A percentile compares a stretch with the other conserved stretches of the same genome.
These are phyloP conservation scores for Ichneumon xanthorius DNA, from an alignment of 2,888 invertebrate species.

Conservation along the genomic window DNA sequence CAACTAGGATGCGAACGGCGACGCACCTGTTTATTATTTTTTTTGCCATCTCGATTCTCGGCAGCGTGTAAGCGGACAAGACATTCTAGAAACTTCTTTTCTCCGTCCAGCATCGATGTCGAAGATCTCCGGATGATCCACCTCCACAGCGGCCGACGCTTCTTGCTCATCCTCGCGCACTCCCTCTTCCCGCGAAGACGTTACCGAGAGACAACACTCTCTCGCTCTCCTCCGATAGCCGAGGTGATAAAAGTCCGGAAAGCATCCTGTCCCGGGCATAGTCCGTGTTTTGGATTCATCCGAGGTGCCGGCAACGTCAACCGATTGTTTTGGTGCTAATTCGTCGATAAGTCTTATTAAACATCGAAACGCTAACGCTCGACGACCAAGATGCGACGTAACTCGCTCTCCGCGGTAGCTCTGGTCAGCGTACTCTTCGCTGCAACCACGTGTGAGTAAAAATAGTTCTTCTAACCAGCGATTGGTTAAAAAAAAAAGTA, in stretches of 20 bases:
- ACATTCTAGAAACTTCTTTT: conserved; percentile 34
- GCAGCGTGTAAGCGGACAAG: conserved; percentile 1
- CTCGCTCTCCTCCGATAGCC: conserved; percentile 68
- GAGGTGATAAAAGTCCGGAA: conserved; percentile 79
- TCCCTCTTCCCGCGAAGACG: conserved; percentile 56
- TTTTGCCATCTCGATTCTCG: neutral
- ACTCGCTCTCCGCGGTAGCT: conserved; percentile 67
- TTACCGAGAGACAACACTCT: conserved; percentile 58
- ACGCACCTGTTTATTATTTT: neutral
- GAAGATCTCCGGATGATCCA: conserved; percentile 55
- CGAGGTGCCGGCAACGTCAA: conserved; percentile 65
- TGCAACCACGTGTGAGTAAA: conserved; percentile 72
- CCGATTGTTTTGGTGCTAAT: conserved; percentile 8
- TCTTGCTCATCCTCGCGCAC: conserved; percentile 61
- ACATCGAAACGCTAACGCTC: neutral
- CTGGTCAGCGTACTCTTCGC: conserved; percentile 72
- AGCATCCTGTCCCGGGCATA: conserved; percentile 69
- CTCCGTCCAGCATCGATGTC: conserved; percentile 52
- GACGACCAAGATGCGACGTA: conserved; percentile 69
- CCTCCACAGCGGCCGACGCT: conserved; percentile 19
- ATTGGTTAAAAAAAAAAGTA: too few species aligned
- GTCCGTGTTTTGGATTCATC: conserved; percentile 74
- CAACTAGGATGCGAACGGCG: neutral
- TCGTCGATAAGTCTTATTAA: neutral
- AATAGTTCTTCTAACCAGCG: neutral